Conservation (phyloP, 2,888 invertebrate species). For the Hesperia comma region DNA sequence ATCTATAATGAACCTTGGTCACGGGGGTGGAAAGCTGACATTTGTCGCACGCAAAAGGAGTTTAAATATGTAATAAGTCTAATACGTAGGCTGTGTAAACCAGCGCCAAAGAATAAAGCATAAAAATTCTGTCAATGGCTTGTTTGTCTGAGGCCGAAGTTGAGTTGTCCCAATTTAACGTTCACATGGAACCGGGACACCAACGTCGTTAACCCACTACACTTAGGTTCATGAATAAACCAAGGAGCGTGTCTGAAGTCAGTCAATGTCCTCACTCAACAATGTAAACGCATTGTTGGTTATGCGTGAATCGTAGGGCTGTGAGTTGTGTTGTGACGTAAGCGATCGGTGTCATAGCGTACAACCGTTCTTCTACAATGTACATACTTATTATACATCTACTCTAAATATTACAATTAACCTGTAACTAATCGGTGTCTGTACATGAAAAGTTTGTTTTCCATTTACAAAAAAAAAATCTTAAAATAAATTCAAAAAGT, state of each 20-base stretch:
- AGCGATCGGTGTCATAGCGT: background rate
- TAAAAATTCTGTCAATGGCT: slow-evolving; percentile 9
- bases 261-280: background rate
- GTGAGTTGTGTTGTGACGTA: background rate
- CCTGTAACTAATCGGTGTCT: too few species aligned
- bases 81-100: background rate
- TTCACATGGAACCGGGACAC: slow-evolving; percentile 21
- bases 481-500: too few species aligned
- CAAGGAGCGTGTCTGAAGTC: slow-evolving; percentile 19
- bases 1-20: too few species aligned
- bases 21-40: too few species aligned
- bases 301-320: background rate
- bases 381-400: too few species aligned
- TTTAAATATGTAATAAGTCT: too few species aligned
- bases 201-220: slow-evolving; percentile 26
- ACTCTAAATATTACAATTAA: too few species aligned
- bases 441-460: too few species aligned
- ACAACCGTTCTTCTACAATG: too few species aligned
- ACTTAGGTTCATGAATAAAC: slow-evolving; percentile 23
- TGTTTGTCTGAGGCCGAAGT: slow-evolving; percentile 12
- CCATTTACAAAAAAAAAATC: too few species aligned
- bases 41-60: too few species aligned
- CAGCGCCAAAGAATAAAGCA: background rate
- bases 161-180: slow-evolving; percentile 22
- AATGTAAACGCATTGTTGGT: slow-evolving; percentile 1